phyloP scores from a whole-genome alignment of 2,113 vertebrate species.

The human (Homo sapiens) region GRCh38 chr11:115252001-115252500 shows the following conservation, averaged over 20 bases:
- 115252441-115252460: slow-evolving; percentile 4
- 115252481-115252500: neutral
- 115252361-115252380: neutral
- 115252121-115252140: neutral
- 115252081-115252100: neutral
- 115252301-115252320: neutral
- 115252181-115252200: slow-evolving; percentile 9
- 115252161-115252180: neutral
- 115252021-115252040: slow-evolving; percentile 49
- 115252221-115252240: neutral
- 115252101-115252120: neutral
- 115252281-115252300: neutral
- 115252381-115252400: neutral
- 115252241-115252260: neutral
- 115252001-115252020: slow-evolving; percentile 20
- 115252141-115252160: neutral
- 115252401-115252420: neutral
- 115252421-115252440: slow-evolving; percentile 19
- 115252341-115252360: neutral
- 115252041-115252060: slow-evolving; percentile 1
- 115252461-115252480: slow-evolving; percentile 24
- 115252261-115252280: neutral
- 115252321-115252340: neutral
- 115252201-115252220: neutral
- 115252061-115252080: neutral